Evolutionary conservation across 2,113 vertebrate genomes (phyloP), one percentile per base, ranked within the genome.

Genomic region (Myotis brandtii): DNA sequence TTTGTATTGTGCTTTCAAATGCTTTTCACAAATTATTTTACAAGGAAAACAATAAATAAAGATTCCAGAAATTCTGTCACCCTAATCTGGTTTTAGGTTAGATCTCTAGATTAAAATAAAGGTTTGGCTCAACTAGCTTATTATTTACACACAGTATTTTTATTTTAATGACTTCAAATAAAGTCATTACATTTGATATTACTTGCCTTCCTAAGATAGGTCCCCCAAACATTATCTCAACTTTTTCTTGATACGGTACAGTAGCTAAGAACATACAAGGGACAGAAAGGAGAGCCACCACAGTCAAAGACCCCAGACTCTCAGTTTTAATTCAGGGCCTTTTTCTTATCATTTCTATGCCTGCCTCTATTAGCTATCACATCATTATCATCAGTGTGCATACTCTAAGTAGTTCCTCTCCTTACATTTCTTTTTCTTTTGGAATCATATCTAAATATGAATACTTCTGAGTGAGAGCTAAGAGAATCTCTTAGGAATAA

Each of bases 361-460:
- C 72, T 81, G 40, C 43, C 50, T 62, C 14, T 14, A 59, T 48
- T 76, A 50, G 32, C 37, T 66, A 59, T 27, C 20, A 14, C 12
- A 21, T 37, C 27, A 66, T 88, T 67, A 87, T 25, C 86, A 76
- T 23, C 27, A 20, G 14, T n/a, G 5, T 48, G 10, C 48, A 72
- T 7, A 64, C 18, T 43, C 72, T 40, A 84, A 59, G 30, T 21
- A 37, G 20, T 52, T 62, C 9, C 9, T 67, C 34, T 67, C 34
- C 93, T 88, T 56, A 64, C 20, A 48, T 67, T 94, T 23, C 93
- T 32, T 86, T 67, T 95, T 23, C 91, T 32, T 86, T 83, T 94
- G n/a, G 46, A 94, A 81, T 86, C 77, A 32, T 48, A 88, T 70
- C 25, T 66, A 84, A 72, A 59, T 46, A 72, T 34, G 30, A 87